Base-by-base conservation (phyloP, 1,140 invertebrate species). In the Brachionus angularis region DNA sequence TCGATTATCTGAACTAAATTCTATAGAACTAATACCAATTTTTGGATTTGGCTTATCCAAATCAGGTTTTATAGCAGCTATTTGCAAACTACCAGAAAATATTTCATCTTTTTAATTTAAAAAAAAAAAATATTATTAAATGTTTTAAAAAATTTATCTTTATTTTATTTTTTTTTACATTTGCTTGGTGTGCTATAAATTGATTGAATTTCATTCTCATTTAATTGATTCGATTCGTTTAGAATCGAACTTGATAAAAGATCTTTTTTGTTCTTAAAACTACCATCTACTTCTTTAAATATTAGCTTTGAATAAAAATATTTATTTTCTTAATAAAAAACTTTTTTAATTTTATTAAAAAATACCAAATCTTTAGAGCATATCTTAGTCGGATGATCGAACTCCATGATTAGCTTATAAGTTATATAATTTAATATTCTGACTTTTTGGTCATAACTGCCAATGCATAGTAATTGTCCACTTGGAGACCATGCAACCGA, bases 371-470 rank as follows among this genome's bases (percentile, higher is more conserved):
- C 75, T n/a, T 46, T 74, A 12, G 73, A 74, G 7, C 72, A 71
- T 12, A 78, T 44, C 16, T 50, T 73, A 0, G 70, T n/a, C 21
- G 74, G 75, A 72, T 79, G 79, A n/a, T 46, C 49, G 53, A 76
- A 74, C 27, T 75, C 77, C 25, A 74, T 73, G 16, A 82, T 75
- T 12, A 78, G 76, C 36, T 79, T 79, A 81, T 81, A 83, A 29
- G 81, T 83, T 4, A 82, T 76, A 72, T 82, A 77, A 74, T 81
- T 83, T 49, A 83, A 46, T 4, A 61, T 18, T 61, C 72, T 61
- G 72, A 83, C 80, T 77, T 82, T 83, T 73, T 83, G 77, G 76
- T 84, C 83, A 74, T 76, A 83, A 61, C 79, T 81, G 2, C 81
- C 81, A 8, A 83, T 75, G 47, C 80, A 81, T 23, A 84, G 73